These are phyloP conservation scores for Leptinotarsa peninsularis DNA, from an alignment of 2,888 invertebrate genomes.

Conservation along the genomic window DNA sequence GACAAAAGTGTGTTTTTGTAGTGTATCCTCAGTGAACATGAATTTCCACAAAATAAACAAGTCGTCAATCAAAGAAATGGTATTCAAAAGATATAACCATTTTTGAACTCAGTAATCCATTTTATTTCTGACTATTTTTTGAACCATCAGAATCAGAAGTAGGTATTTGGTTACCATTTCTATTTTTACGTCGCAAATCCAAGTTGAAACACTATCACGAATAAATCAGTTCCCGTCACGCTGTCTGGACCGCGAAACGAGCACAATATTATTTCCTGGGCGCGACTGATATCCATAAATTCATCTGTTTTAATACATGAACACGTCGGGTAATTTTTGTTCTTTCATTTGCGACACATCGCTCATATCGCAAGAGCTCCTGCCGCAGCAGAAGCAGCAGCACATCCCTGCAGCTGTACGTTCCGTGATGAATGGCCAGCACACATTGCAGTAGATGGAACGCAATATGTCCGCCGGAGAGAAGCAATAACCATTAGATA, in stretches of 20 bases:
- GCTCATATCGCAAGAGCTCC: slow-evolving; percentile 48
- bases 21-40: too few relatives aligned
- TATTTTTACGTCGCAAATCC: not conserved
- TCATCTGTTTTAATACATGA: slow-evolving; percentile 26
- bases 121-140: too few relatives aligned
- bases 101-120: too few relatives aligned
- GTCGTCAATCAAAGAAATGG: too few relatives aligned
- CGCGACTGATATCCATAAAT: slow-evolving; percentile 15
- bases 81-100: too few relatives aligned
- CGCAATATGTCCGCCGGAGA: slow-evolving; percentile 72
- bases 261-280: not conserved
- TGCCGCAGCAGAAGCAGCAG: slow-evolving; percentile 52
- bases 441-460: slow-evolving; percentile 73
- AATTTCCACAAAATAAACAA: too few relatives aligned
- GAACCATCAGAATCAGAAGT: too few relatives aligned
- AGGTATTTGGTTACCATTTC: not conserved
- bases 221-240: not conserved
- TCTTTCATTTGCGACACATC: slow-evolving; percentile 34
- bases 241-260: not conserved
- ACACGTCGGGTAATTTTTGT: slow-evolving; percentile 21
- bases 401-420: slow-evolving; percentile 59
- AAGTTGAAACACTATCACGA: too few relatives aligned
- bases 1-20: too few relatives aligned
- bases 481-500: slow-evolving; percentile 74
- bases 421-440: slow-evolving; percentile 69